phyloP scores from a whole-genome alignment of 2,113 vertebrate species.

The Hippocampus guttulatus region DNA sequence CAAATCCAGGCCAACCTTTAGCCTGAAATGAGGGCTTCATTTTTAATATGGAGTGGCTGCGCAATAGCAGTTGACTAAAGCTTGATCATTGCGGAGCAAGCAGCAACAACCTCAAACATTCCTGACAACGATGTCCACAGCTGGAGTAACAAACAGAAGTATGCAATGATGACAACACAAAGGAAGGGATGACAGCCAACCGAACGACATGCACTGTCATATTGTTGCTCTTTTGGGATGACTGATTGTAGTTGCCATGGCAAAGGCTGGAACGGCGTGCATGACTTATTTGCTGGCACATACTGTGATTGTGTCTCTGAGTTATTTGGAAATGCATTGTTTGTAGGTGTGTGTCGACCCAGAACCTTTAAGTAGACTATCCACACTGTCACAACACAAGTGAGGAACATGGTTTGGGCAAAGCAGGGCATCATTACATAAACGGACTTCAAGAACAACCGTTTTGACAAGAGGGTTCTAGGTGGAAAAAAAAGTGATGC shows the following conservation, averaged over 20 bases:
- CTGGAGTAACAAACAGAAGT: neutral
- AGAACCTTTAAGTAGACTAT: neutral
- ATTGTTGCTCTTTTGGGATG: slow-evolving; percentile 53
- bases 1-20: neutral
- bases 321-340: slow-evolving; percentile 28
- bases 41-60: no score
- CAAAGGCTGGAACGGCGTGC: slow-evolving; percentile 53
- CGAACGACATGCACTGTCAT: slow-evolving; percentile 55
- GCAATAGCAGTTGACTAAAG: neutral
- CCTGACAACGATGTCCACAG: neutral
- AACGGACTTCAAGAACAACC: neutral
- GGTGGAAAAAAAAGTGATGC: neutral
- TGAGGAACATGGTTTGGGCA: no score
- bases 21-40: neutral
- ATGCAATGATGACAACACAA: slow-evolving; percentile 8
- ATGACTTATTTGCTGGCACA: neutral
- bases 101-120: neutral
- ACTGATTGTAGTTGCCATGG: slow-evolving; percentile 68
- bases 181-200: slow-evolving; percentile 34
- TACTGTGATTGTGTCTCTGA: slow-evolving; percentile 10
- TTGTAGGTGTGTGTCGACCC: slow-evolving; percentile 28
- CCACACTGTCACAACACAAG: no score
- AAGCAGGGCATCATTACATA: neutral
- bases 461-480: neutral
- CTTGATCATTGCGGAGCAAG: slow-evolving; percentile 7